These are phyloP conservation scores for Eira barbara DNA, from an alignment of 2,113 vertebrate genomes.

Conservation along the genomic window DNA sequence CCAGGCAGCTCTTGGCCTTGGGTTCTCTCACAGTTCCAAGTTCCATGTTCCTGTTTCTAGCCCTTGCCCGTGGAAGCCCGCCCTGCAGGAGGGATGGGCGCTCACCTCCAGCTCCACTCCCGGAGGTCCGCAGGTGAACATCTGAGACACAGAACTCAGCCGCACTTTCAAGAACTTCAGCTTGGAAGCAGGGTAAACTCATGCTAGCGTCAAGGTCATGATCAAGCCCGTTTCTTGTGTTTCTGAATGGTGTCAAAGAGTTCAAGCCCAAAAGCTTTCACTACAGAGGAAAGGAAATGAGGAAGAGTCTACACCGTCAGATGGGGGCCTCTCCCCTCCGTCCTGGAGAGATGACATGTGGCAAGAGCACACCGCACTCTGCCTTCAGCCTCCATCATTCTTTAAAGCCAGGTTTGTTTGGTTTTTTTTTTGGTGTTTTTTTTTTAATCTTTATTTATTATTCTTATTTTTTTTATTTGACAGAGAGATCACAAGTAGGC, in stretches of 20 bases:
- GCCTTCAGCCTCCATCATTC: background rate
- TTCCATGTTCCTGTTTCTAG: background rate
- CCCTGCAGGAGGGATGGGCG: background rate
- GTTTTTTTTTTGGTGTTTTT: too few relatives aligned
- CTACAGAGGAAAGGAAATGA: background rate
- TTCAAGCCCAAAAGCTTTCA: background rate
- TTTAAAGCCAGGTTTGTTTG: too few relatives aligned
- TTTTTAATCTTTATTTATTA: too few relatives aligned
- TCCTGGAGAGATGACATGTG: background rate
- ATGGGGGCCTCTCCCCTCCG: background rate
- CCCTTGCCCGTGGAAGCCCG: background rate
- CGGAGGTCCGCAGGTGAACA: background rate
- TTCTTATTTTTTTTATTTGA: too few relatives aligned
- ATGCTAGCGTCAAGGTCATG: background rate
- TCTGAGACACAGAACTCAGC: background rate
- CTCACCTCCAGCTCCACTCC: background rate
- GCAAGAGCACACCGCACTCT: background rate
- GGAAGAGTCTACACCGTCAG: background rate
- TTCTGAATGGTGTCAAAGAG: background rate
- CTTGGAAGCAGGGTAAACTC: slow-evolving; percentile 18
- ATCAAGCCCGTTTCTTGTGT: background rate
- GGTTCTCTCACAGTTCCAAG: background rate
- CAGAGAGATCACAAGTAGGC: too few relatives aligned
- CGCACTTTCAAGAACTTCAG: slow-evolving; percentile 24
- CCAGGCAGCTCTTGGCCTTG: background rate